Conservation (phyloP, 1,140 invertebrate species). For the Colletes gigas region DNA sequence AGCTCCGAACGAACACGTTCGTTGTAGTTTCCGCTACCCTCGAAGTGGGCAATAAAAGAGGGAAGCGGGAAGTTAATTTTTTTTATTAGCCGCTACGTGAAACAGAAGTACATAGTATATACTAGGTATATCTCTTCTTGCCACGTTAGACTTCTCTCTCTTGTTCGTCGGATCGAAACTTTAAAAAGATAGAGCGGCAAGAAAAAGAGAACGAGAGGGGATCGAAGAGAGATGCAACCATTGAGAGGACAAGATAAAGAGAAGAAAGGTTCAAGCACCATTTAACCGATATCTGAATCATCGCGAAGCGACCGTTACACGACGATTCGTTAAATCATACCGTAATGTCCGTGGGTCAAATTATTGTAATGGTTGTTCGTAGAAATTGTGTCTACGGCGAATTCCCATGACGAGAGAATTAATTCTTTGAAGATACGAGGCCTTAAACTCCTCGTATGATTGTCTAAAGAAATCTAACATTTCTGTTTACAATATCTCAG, state of each 20-base stretch:
- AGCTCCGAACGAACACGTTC: no score
- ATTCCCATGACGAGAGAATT: not conserved
- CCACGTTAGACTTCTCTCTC: not conserved
- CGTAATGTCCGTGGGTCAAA: conserved; percentile 58
- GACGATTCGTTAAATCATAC: conserved; percentile 61
- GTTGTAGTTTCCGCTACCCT: not conserved
- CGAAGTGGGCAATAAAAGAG: not conserved
- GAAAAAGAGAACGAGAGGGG: not conserved
- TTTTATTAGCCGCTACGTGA: conserved; percentile 12
- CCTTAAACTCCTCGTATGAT: no score
- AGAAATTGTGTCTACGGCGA: not conserved
- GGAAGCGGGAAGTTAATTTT: not conserved
- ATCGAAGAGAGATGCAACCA: conserved; percentile 33
- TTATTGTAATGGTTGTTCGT: conserved; percentile 52
- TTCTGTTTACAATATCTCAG: no score
- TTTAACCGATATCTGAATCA: conserved; percentile 72
- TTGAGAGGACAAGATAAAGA: conserved; percentile 50
- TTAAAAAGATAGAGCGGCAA: not conserved
- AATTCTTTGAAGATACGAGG: not conserved
- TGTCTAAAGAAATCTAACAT: no score
- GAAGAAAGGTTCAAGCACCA: conserved; percentile 70
- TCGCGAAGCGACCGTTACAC: conserved; percentile 66
- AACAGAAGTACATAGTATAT: not conserved
- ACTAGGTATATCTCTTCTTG: not conserved
- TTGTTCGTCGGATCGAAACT: not conserved